Conservation (phyloP, 2,888 invertebrate genomes). For the Heliothis peltigera region DNA sequence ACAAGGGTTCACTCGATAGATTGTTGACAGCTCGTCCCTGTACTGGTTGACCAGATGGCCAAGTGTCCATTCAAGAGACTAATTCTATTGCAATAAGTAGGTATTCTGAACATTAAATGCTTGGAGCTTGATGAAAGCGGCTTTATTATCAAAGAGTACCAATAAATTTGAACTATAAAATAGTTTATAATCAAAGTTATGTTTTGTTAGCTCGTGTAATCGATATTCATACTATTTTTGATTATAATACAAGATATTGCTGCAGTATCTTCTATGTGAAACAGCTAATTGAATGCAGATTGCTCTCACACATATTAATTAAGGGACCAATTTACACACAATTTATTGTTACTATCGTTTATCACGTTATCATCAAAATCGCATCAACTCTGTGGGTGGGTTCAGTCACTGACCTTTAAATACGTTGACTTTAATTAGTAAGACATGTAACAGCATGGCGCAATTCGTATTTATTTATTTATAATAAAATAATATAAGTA, state of each 20-base stretch:
- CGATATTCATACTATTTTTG: no score
- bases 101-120: no score
- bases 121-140: no score
- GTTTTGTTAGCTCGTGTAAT: no score
- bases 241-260: no score
- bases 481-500: not conserved
- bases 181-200: no score
- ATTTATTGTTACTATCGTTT: slow-evolving; percentile 20
- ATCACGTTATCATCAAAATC: slow-evolving; percentile 35
- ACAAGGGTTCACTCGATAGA: not conserved
- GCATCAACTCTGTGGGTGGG: slow-evolving; percentile 39
- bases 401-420: slow-evolving; percentile 28
- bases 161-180: no score
- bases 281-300: slow-evolving; percentile 6
- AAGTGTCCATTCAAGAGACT: not conserved
- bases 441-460: slow-evolving; percentile 30
- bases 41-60: not conserved
- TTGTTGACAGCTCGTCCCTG: not conserved
- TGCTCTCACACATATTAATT: slow-evolving; percentile 17
- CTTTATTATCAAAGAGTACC: no score
- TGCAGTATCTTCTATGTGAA: not conserved
- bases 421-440: slow-evolving; percentile 38
- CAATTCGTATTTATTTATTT: slow-evolving; percentile 2
- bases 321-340: slow-evolving; percentile 18
- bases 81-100: not conserved